A percentile compares a stretch with the other conserved stretches of the same genome.
These are phyloP conservation scores for Brachionus sp. DNA, from an alignment of 1,140 invertebrate species.

Conservation along the genomic window DNA sequence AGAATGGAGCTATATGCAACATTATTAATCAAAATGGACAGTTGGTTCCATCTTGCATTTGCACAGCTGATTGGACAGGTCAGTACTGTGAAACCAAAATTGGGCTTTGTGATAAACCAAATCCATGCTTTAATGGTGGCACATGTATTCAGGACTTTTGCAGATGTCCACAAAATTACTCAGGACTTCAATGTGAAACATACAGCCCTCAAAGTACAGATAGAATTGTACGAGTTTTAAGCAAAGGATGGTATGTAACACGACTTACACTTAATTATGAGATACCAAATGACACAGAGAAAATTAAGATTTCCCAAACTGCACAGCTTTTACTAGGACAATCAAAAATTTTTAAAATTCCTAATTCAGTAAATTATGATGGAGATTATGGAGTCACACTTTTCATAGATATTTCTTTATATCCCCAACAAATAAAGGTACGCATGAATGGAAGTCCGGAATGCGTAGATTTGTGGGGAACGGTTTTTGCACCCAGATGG, in stretches of 20 bases:
- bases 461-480: conserved; percentile 33
- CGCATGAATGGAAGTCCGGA: background rate
- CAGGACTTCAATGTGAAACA: conserved; percentile 20
- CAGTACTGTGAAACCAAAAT: background rate
- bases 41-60: background rate
- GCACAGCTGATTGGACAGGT: conserved; percentile 20
- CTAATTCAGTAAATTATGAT: conserved; percentile 20
- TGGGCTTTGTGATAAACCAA: background rate
- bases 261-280: conserved; percentile 6
- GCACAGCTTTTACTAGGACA: conserved; percentile 12
- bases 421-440: background rate
- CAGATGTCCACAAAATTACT: conserved; percentile 7
- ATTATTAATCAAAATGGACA: background rate
- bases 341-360: conserved; percentile 29
- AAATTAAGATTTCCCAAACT: background rate
- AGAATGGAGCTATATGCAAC: background rate
- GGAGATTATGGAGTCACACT: background rate
- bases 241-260: conserved; percentile 23
- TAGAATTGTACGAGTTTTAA: conserved; percentile 20
- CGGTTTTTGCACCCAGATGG: background rate
- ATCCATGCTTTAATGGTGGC: conserved; percentile 26
- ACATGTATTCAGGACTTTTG: background rate
- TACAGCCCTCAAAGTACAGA: background rate
- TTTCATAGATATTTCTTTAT: background rate
- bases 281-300: background rate